A percentile compares a stretch with the other conserved stretches of the same genome.
Evolutionary conservation across 2,113 vertebrate genomes (phyloP).

Genomic region (Eulemur macaco): DNA sequence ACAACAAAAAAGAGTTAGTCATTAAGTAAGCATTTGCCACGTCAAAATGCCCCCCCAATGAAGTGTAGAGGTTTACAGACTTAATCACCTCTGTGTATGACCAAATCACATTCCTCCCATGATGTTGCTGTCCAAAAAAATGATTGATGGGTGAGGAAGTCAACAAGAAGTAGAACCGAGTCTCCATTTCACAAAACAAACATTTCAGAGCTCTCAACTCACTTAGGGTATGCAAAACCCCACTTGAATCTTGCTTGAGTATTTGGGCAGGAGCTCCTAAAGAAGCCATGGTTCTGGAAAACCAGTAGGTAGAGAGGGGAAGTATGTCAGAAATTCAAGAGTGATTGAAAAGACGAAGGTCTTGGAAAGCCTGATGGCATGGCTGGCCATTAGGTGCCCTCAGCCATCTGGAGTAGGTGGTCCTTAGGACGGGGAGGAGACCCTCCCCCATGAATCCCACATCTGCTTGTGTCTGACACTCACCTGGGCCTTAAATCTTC

Average conservation of each 20-base stretch:
- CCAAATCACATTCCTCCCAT: constrained; percentile 43
- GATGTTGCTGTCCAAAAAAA: not conserved
- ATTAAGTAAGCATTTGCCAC: constrained; percentile 41
- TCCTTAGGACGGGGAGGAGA: fast-evolving
- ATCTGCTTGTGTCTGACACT: not conserved
- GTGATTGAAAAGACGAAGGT: not conserved
- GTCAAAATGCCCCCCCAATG: not conserved
- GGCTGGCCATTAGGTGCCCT: not conserved
- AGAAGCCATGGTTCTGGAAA: not conserved
- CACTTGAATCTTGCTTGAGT: not conserved
- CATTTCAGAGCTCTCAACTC: not conserved
- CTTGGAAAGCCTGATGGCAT: not conserved
- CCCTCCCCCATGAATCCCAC: fast-evolving
- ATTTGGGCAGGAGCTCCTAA: constrained; percentile 5
- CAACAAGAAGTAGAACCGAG: constrained; percentile 42
- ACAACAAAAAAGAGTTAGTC: not conserved
- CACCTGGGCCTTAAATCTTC: not conserved
- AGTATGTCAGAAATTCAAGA: not conserved
- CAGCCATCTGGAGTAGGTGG: not conserved
- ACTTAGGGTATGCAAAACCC: not conserved
- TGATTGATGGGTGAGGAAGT: constrained; percentile 70
- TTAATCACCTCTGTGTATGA: constrained; percentile 62
- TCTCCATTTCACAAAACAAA: constrained; percentile 68
- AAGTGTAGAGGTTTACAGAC: constrained; percentile 17
- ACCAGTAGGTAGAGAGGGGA: not conserved